Evolutionary conservation across 2,113 vertebrate genomes (phyloP), one percentile per base, ranked within the genome.

Genomic region (Lagenorhynchus albirostris): DNA sequence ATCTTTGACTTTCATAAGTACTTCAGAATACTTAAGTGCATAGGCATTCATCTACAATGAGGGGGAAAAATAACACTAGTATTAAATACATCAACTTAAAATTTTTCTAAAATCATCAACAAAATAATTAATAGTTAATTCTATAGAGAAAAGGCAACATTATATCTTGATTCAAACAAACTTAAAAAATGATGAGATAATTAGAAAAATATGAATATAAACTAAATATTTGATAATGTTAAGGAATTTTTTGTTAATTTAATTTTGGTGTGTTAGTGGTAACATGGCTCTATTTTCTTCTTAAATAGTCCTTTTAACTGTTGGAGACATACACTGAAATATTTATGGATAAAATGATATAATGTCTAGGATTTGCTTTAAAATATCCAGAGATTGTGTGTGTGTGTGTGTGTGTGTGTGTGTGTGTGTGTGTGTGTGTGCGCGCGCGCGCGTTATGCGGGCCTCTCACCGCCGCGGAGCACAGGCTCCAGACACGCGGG

Each of bases 241-340:
- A 93, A 95, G n/a, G 17, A 62, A 63, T 68, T 95, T 92, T 92
- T 71, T 68, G 21, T 81, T 86, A 29, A 77, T 80, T 79, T 68
- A 94, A 88, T 58, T 91, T 89, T 36, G 23, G 26, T 18, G 31
- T 68, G 36, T 60, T 76, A 70, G 26, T 71, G 11, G 9, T 38
- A 92, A 47, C 25, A 80, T 29, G 31, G 21, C 23, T 85, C 55
- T 71, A 18, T 8, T 92, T 94, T 87, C 41, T 90, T 96, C 90
- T 87, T 20, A 96, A 88, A 80, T 11, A 93, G n/a, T 55, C 13
- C 29, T 91, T 53, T 53, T 88, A 79, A 44, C 68, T 81, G 0
- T 62, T 96, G 55, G 47, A 81, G n/a, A 62, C 5, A 79, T 62
- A 53, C 41, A 65, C 44, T 73, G 36, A 85, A 65, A 90, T 94